phyloP scores from a whole-genome alignment of 2,888 invertebrate species.

The Asteroscopus sphinx region DNA sequence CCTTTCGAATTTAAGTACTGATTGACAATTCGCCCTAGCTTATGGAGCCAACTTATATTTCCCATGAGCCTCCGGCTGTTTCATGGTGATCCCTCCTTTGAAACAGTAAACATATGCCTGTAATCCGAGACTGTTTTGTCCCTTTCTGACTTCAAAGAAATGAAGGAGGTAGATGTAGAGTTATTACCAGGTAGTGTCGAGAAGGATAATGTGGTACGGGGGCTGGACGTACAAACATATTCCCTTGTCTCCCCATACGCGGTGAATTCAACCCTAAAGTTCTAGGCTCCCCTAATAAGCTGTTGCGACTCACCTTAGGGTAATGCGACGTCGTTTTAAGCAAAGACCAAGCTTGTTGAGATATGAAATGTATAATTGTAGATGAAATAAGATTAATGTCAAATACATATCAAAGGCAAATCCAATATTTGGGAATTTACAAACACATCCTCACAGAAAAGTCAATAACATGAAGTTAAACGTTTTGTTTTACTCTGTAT shows the following conservation, averaged over 20 bases:
- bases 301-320: constrained; percentile 85
- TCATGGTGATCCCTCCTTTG: constrained; percentile 73
- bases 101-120: constrained; percentile 72
- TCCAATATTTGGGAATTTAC: no score
- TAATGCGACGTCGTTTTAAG: constrained; percentile 64
- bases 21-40: constrained; percentile 81
- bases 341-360: constrained; percentile 64
- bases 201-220: constrained; percentile 64
- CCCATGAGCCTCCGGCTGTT: constrained; percentile 80
- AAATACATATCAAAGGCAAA: no score
- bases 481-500: no score
- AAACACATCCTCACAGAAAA: no score
- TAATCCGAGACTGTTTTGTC: constrained; percentile 64
- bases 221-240: constrained; percentile 80
- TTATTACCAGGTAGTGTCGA: constrained; percentile 58
- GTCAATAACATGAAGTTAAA: no score
- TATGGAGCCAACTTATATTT: constrained; percentile 80
- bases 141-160: constrained; percentile 54
- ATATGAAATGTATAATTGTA: constrained; percentile 28
- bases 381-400: constrained; percentile 5
- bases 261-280: constrained; percentile 86
- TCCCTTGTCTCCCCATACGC: constrained; percentile 78
- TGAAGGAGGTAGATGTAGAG: constrained; percentile 64
- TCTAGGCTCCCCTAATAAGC: constrained; percentile 89
- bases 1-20: constrained; percentile 81